Conservation (phyloP, 2,797 vertebrate species). For the Falco peregrinus region DNA sequence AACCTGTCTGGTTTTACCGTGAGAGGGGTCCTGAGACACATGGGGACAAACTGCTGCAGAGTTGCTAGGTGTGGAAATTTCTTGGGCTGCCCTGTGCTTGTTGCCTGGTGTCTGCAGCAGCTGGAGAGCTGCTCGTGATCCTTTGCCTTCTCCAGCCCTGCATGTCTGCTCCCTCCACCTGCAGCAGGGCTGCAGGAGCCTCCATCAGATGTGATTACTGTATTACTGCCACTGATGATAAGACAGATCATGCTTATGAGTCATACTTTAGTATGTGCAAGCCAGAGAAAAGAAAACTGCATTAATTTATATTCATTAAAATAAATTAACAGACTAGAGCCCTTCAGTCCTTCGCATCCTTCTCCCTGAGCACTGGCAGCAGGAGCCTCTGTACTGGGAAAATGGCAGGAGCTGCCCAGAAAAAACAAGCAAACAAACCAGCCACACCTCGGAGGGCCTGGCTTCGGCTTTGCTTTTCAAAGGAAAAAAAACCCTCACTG, state of each 20-base stretch:
- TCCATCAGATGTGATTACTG: background rate
- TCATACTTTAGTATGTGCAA: slow-evolving; percentile 6
- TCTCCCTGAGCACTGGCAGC: background rate
- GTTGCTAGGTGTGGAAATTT: background rate
- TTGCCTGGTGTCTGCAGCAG: background rate
- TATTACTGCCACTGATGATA: background rate
- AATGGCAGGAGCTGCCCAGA: background rate
- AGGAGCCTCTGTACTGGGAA: background rate
- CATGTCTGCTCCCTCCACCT: fast-evolving
- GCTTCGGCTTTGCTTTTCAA: background rate
- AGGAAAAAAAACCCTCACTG: background rate
- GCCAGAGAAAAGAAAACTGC: slow-evolving; percentile 25
- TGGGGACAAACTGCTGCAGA: background rate
- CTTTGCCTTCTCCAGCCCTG: background rate
- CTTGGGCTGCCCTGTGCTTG: background rate
- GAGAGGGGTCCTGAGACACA: background rate
- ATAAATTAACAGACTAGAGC: slow-evolving; percentile 4
- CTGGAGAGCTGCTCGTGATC: fast-evolving
- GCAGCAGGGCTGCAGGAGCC: background rate
- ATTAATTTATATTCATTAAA: slow-evolving; percentile 38
- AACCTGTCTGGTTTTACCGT: background rate
- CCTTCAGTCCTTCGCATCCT: background rate
- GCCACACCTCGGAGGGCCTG: background rate
- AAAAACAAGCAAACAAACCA: background rate
- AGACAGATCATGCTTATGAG: background rate